Conservation (phyloP, 2,888 invertebrate species). For the Campoplex nolae region DNA sequence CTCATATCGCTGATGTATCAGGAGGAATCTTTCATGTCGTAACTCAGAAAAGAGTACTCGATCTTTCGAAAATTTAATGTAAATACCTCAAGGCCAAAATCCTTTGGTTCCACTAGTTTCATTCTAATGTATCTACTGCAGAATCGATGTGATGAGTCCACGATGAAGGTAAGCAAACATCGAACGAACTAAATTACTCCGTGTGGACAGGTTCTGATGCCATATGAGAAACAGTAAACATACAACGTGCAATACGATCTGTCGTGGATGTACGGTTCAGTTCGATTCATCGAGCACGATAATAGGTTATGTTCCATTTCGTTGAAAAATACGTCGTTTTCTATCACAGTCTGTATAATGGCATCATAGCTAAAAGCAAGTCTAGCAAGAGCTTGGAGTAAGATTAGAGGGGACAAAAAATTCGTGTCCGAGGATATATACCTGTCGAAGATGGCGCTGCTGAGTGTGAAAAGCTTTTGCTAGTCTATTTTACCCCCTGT, state of each 20-base stretch:
- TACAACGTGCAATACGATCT: slow-evolving; percentile 21
- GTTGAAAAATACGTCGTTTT: slow-evolving; percentile 13
- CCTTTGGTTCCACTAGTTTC: neutral
- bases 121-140: neutral
- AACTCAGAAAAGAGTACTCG: neutral
- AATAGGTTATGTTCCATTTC: slow-evolving; percentile 26
- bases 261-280: slow-evolving; percentile 64
- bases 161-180: neutral
- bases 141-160: neutral
- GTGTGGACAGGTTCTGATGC: neutral
- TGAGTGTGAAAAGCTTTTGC: neutral
- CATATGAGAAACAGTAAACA: slow-evolving; percentile 12
- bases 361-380: neutral
- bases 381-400: neutral
- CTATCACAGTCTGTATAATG: slow-evolving; percentile 8
- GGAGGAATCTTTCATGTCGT: slow-evolving; percentile 1
- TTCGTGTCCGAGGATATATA: neutral
- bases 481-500: neutral
- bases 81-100: slow-evolving; percentile 35
- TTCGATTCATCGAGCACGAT: slow-evolving; percentile 56
- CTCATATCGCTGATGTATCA: neutral
- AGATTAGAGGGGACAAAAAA: slow-evolving; percentile 32
- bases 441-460: neutral
- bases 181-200: neutral
- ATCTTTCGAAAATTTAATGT: slow-evolving; percentile 30